A percentile compares a stretch with the other conserved stretches of the same genome.
Evolutionary conservation across 2,888 invertebrate genomes (phyloP).

Genomic region (Calliopum simillimum): DNA sequence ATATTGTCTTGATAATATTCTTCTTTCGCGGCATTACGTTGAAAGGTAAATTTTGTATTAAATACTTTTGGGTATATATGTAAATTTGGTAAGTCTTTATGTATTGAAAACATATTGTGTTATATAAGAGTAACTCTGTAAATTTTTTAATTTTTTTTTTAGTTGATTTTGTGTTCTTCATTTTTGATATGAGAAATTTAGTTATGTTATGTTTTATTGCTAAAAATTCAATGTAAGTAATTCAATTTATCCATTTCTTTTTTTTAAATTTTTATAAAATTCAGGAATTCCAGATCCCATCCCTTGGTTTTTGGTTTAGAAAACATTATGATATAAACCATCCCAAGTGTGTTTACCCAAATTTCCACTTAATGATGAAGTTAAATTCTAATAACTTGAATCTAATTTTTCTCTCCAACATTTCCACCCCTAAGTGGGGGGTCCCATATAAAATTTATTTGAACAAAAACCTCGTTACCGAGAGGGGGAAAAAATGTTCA

Average conservation of each 20-base stretch:
- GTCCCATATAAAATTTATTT: too few relatives aligned
- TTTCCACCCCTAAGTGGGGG: too few relatives aligned
- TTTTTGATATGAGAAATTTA: not conserved
- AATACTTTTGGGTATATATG: not conserved
- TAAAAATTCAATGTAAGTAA: too few relatives aligned
- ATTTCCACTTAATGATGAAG: not conserved
- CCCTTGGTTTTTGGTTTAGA: not conserved
- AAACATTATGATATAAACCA: not conserved
- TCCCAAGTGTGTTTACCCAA: not conserved
- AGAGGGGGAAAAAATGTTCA: too few relatives aligned
- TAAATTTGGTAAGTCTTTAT: not conserved
- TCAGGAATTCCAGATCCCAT: too few relatives aligned
- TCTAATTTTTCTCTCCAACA: too few relatives aligned
- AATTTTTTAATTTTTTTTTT: slow-evolving; percentile 16
- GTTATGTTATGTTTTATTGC: too few relatives aligned
- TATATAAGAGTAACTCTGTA: not conserved
- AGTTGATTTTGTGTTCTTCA: slow-evolving; percentile 10
- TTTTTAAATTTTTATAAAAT: too few relatives aligned
- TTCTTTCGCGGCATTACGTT: slow-evolving; percentile 94
- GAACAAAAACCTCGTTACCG: too few relatives aligned
- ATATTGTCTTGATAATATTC: slow-evolving; percentile 94
- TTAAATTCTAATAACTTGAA: too few relatives aligned
- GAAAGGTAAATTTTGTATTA: slow-evolving; percentile 72
- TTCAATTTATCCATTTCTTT: too few relatives aligned
- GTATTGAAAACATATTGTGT: not conserved